A percentile compares a stretch with the other conserved stretches of the same genome.
phyloP scores from a whole-genome alignment of 2,888 invertebrate genomes.

The Temnothorax rugatulus region DNA sequence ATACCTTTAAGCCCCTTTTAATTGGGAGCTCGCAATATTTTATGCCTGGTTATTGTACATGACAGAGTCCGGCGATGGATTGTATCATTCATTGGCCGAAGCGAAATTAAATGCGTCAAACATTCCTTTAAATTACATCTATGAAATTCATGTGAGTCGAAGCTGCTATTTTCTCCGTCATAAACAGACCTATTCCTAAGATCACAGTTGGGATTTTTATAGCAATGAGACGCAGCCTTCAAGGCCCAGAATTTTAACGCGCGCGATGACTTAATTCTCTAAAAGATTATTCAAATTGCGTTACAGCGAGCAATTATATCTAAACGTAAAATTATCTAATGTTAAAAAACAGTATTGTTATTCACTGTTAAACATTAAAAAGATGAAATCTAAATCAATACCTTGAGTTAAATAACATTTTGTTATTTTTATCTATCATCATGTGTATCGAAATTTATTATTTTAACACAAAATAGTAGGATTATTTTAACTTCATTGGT shows the following conservation, averaged over 20 bases:
- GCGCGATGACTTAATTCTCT: neutral
- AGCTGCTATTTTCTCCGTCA: slow-evolving; percentile 1
- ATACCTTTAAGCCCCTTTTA: slow-evolving; percentile 8
- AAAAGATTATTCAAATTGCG: neutral
- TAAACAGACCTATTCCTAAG: slow-evolving; percentile 20
- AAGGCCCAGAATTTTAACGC: neutral
- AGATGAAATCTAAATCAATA: too few species aligned
- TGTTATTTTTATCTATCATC: too few species aligned
- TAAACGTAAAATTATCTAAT: neutral
- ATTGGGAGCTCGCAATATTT: slow-evolving; percentile 4
- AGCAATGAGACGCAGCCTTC: neutral
- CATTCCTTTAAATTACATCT: slow-evolving; percentile 2
- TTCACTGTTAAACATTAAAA: neutral
- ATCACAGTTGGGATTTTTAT: neutral
- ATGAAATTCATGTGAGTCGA: neutral
- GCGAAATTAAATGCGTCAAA: slow-evolving; percentile 12
- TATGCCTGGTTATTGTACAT: neutral
- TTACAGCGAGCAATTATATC: neutral
- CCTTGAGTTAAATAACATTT: too few species aligned
- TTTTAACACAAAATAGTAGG: too few species aligned
- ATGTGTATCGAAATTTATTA: too few species aligned
- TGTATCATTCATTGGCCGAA: slow-evolving; percentile 6
- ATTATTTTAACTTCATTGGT: too few species aligned
- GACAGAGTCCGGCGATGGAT: neutral
- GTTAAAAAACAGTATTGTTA: neutral